Evolutionary conservation across 1,140 invertebrate species (phyloP), one percentile per base, ranked within the genome.

Genomic region (Asbolus verrucosus): DNA sequence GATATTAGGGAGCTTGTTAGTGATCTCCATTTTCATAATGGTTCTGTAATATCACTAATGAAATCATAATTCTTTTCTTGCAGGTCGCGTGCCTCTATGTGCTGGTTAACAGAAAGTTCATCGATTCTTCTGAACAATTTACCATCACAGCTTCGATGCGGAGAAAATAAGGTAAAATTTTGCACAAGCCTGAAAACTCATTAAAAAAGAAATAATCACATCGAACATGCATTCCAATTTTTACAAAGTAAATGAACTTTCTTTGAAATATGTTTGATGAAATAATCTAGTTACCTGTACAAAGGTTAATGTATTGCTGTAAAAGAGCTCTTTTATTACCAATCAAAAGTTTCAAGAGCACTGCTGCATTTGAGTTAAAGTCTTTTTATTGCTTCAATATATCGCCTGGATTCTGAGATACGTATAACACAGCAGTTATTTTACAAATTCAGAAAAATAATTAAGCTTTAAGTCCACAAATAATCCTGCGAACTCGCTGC

Each of bases 21-120:
- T 9, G 15, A 62, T 60, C 33, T 68, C 36, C 33, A 27, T 61
- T 61, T 39, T 61, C 27, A 33, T 15, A 69, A 33, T 36, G 18
- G 39, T 38, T 62, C 18, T 61, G 30, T 36, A 70, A 70, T 65
- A 36, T 63, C 24, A 8, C 61, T 70, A 70, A 70, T 70, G 60
- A 70, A 70, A 70, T 62, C 41, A 63, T 63, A 65, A 36, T 70
- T 65, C 68, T 70, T 70, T 61, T 70, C 61, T 27, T 65, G 16
- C 39, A 69, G 67, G 18, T 69, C 67, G 67, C 67, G 59, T 69
- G 68, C 43, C 21, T 41, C 18, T 9, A 27, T 61, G 36, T 50
- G n/a, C 30, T 43, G n/a, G 30, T 38, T 62, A 19, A 18, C 31
- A 36, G 59, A 62, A 39, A 62, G 19, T 63, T 63, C 61, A 63